Evolutionary conservation across 2,888 invertebrate species (phyloP), one percentile per base, ranked within the genome.

Genomic region (Drosophila mayaguana): DNA sequence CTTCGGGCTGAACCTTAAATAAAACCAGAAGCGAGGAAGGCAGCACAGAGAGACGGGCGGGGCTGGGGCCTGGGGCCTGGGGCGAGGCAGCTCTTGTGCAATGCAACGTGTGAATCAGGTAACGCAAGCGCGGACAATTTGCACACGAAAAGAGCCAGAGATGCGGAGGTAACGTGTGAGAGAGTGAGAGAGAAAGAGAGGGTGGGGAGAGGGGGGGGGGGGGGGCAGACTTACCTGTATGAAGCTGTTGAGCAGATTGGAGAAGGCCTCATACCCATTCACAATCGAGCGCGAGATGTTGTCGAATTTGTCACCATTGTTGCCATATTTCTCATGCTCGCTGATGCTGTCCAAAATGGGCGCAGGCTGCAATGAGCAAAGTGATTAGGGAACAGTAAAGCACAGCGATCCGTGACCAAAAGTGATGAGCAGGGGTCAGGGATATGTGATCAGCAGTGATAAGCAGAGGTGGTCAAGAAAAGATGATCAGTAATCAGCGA

Each of bases 321-420:
- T 97, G 22, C 97, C 97, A 90, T 96, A 97, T 88, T 96, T 97
- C 57, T 97, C 96, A 57, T 95, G 94, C 91, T 97, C 96, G 48
- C 93, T 93, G 78, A 96, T 96, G n/a, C 94, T 95, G 84, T 97
- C 97, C 28, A 97, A 94, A 69, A 97, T 93, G 0, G 97, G 96
- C 75, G 94, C 94, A 0, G 96, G 96, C 94, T 95, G 56, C 18
- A 74, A 63, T 55, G 45, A 28, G n/a, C 16, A 62, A 40, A 48
- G 42, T 51, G 55, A 32, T 51, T 20, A 60, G 14, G 57, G 22
- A 50, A 55, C 46, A 42, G 11, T 2, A 12, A 12, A 3, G 25
- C 20, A 8, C 36, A 36, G 3, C 1, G 12, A 38, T n/a, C 18
- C 28, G 14, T 14, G 12, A 36, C 14, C 14, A 14, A 28, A 28